Conservation (phyloP, 2,797 vertebrate species). For the Melanotaenia nigrans region DNA sequence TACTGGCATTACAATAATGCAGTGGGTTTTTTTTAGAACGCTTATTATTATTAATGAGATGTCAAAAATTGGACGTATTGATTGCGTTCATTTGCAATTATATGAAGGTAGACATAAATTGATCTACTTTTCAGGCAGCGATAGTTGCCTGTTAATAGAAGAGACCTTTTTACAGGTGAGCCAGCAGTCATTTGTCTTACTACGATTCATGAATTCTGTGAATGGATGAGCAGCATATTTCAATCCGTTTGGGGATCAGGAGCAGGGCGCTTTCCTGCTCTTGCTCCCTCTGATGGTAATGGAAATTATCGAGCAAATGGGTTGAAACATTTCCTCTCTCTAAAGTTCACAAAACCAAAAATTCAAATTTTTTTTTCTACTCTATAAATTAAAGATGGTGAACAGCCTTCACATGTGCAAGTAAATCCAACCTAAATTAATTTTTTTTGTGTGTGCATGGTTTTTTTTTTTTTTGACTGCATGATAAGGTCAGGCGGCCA, state of each 20-base stretch:
- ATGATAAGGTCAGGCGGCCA: too few species aligned
- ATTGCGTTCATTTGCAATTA: constrained; percentile 66
- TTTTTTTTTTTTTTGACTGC: too few species aligned
- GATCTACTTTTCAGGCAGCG: constrained; percentile 56
- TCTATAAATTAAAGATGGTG: constrained; percentile 5
- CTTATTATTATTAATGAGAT: constrained; percentile 48
- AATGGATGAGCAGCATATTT: constrained; percentile 79
- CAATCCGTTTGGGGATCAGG: constrained; percentile 73
- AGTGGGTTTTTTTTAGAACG: constrained; percentile 7
- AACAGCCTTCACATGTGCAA: constrained; percentile 8
- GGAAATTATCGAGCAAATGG: constrained; percentile 63
- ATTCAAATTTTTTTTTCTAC: constrained; percentile 13
- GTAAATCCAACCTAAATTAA: constrained; percentile 10
- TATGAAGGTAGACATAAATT: constrained; percentile 60
- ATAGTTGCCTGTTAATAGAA: constrained; percentile 64
- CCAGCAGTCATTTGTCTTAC: constrained; percentile 61
- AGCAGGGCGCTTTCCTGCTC: constrained; percentile 42
- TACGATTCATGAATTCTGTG: constrained; percentile 74
- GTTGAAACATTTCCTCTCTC: constrained; percentile 32
- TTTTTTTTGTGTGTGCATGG: too few species aligned
- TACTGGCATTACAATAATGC: constrained; percentile 21
- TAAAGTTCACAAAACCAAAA: constrained; percentile 44
- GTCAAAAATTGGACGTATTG: constrained; percentile 47
- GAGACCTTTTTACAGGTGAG: constrained; percentile 69
- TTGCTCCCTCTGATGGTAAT: constrained; percentile 61